Conservation (phyloP, 2,888 invertebrate genomes). For the Cerceris rybyensis region DNA sequence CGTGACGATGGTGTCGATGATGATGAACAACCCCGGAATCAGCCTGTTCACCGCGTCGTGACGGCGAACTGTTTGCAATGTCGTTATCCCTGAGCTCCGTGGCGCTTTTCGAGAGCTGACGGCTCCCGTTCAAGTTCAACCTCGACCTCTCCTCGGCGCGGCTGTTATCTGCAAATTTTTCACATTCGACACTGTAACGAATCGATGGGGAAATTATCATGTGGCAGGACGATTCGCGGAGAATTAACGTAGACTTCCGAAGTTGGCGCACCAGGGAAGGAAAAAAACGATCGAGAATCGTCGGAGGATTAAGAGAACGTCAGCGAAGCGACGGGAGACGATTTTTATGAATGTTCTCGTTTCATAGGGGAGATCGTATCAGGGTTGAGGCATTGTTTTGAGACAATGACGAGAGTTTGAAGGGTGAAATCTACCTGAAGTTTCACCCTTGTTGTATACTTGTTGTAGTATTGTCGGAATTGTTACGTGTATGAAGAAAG, state of each 20-base stretch:
- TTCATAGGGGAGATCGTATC: too few relatives aligned
- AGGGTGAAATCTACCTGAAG: too few relatives aligned
- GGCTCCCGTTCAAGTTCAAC: conserved; percentile 81
- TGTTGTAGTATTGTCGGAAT: too few relatives aligned
- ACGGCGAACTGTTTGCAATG: conserved; percentile 83
- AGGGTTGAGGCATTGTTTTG: too few relatives aligned
- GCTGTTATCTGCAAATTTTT: conserved; percentile 51
- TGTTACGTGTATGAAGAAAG: too few relatives aligned
- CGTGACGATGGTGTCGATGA: conserved; percentile 82
- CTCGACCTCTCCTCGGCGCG: conserved; percentile 73
- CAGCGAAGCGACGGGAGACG: too few relatives aligned
- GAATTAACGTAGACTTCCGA: neutral
- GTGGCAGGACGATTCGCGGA: neutral
- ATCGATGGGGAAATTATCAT: neutral
- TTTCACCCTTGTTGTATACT: too few relatives aligned
- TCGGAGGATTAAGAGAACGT: too few relatives aligned
- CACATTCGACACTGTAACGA: neutral
- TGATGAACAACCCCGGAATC: conserved; percentile 65
- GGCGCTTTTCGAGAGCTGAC: conserved; percentile 91
- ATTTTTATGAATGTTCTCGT: too few relatives aligned
- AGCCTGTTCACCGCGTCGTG: conserved; percentile 82
- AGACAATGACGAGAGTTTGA: too few relatives aligned
- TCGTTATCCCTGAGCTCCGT: conserved; percentile 86
- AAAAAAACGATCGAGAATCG: too few relatives aligned
- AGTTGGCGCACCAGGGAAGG: too few relatives aligned